Base-by-base conservation (phyloP, 2,888 invertebrate species). In the Sussaba pulchella region DNA sequence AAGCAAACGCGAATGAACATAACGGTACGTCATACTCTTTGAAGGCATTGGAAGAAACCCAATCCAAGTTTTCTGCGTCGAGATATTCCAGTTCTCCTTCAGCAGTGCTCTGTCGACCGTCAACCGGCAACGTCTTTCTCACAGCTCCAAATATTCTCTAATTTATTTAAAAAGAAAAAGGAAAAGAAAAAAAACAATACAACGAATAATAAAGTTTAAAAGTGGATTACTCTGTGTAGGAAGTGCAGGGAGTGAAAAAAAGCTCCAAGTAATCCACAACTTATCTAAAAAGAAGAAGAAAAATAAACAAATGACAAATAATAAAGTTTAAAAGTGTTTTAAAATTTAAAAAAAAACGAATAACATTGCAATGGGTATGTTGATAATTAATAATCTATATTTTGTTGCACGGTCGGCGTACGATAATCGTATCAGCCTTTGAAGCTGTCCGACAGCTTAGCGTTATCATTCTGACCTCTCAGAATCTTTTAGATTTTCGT, bases 331-430 rank as follows among this genome's bases (percentile, higher is more conserved):
- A n/a, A n/a, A n/a, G 14, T 10, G 9, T n/a, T 4, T 43, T 10
- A 9, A 31, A 19, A 14, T 39, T n/a, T n/a, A n/a, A n/a, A n/a
- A n/a, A n/a, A n/a, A n/a, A n/a, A n/a, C n/a, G n/a, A n/a, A 41
- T 50, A 63, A 45, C n/a, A 8, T 14, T n/a, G 21, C 12, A 31
- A 78, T 78, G 78, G 73, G 78, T 73, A 36, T 39, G 78, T 69
- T 36, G n/a, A 10, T 41, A 10, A 67, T 63, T 52, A 12, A 43
- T 12, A 21, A 36, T 31, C 8, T 31, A 8, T 57, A n/a, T 36
- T 3, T 2, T 24, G n/a, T 52, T 10, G 52, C 12, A 5, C 6
- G 0, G 6, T 54, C 31, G 14, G n/a, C 26, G 24, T 24, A 36
- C 14, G 14, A 57, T 52, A 57, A 57, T 36, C 3, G 6, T 50